Percentiles rank a stretch among this genome's conserved stretches.
Evolutionary conservation across 1,140 invertebrate genomes (phyloP).

Genomic region (Cepaea nemoralis): DNA sequence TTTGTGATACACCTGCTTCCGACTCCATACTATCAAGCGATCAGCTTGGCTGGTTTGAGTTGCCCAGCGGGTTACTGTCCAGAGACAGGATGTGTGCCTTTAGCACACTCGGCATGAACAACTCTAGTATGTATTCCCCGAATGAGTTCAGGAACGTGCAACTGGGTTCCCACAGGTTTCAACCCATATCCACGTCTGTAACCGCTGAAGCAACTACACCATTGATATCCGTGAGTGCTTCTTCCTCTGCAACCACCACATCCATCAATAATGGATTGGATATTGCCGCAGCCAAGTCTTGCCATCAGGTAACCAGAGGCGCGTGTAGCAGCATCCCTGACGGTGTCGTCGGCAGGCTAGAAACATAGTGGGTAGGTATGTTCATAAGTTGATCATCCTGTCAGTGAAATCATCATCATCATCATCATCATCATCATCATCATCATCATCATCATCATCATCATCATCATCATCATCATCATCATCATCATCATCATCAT

Average conservation of each 20-base stretch:
- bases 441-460: conserved; percentile 11
- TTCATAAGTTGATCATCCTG: too few relatives aligned
- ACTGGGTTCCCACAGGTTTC: neutral
- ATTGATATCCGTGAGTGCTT: neutral
- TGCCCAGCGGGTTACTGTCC: neutral
- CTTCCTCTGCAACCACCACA: neutral
- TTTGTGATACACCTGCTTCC: neutral
- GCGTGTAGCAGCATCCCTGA: neutral
- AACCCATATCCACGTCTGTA: neutral
- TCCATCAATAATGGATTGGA: neutral
- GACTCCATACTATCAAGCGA: neutral
- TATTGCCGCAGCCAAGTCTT: neutral
- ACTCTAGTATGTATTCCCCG: neutral
- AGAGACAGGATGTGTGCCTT: conserved; percentile 28
- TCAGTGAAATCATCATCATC: too few relatives aligned
- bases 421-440: too few relatives aligned
- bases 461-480: neutral
- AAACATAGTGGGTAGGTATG: neutral
- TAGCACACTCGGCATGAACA: neutral
- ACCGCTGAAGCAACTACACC: neutral
- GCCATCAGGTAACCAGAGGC: neutral
- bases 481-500: neutral
- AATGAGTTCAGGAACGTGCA: neutral
- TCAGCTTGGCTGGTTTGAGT: neutral
- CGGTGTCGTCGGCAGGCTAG: neutral